Percentiles rank a stretch among this genome's conserved stretches.
These are phyloP conservation scores for Anguilla marmorata DNA, from an alignment of 2,797 vertebrate species.

Conservation along the genomic window DNA sequence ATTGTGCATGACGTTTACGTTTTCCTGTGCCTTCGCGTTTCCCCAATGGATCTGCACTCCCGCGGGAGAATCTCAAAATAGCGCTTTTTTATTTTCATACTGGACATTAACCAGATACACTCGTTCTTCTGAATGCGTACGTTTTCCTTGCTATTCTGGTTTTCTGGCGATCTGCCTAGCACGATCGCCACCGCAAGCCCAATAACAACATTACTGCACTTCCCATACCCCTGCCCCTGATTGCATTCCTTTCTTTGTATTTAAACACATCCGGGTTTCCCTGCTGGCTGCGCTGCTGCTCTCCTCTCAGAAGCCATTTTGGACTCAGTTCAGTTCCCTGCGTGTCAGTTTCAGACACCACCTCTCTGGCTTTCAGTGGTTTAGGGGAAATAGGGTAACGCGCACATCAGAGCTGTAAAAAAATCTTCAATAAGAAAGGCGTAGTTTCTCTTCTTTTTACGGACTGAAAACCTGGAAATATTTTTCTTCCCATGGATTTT, in stretches of 20 bases:
- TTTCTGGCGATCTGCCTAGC: neutral
- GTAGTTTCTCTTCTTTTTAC: neutral
- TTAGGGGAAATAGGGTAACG: slow-evolving; percentile 37
- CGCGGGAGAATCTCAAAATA: slow-evolving; percentile 16
- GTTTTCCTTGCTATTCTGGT: neutral
- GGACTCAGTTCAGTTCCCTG: slow-evolving; percentile 72
- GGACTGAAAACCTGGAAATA: slow-evolving; percentile 30
- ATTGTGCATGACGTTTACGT: slow-evolving; percentile 25
- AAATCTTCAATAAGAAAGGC: slow-evolving; percentile 1
- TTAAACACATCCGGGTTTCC: slow-evolving; percentile 85
- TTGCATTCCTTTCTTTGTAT: slow-evolving; percentile 72
- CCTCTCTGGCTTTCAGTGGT: slow-evolving; percentile 39
- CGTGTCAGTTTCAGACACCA: slow-evolving; percentile 44
- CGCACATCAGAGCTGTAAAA: slow-evolving; percentile 14
- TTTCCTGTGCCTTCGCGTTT: neutral
- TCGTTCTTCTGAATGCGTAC: neutral
- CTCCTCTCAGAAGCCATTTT: slow-evolving; percentile 79
- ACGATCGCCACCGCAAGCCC: slow-evolving; percentile 26
- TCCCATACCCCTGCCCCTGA: slow-evolving; percentile 42
- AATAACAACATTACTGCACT: slow-evolving; percentile 30
- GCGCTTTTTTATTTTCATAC: neutral
- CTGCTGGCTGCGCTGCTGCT: slow-evolving; percentile 65
- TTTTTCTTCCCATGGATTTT: slow-evolving; percentile 49
- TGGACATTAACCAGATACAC: neutral
- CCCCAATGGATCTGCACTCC: slow-evolving; percentile 18